Evolutionary conservation across 2,888 invertebrate species (phyloP).

Genomic region (Drosophila hamatofila): DNA sequence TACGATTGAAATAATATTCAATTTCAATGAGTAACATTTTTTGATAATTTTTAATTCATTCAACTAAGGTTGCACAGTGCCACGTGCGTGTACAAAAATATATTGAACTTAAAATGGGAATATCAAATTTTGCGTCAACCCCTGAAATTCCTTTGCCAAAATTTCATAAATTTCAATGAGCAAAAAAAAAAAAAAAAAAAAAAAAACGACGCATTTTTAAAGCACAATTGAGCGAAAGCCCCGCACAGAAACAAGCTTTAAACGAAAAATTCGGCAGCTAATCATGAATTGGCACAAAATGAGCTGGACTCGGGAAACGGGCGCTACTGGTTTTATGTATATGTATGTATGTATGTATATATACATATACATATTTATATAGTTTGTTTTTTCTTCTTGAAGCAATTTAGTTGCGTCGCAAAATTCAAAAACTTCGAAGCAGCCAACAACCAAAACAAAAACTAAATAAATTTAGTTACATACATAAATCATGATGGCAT

Average conservation of each 20-base stretch:
- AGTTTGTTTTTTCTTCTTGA: conserved; percentile 2
- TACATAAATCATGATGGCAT: background rate
- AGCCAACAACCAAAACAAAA: conserved; percentile 14
- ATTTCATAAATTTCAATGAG: background rate
- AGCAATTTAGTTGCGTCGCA: conserved; percentile 25
- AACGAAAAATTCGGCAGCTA: conserved; percentile 34
- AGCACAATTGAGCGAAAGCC: conserved; percentile 11
- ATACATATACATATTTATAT: conserved; percentile 1
- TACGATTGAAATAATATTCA: background rate
- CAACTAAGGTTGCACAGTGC: background rate
- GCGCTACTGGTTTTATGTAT: conserved; percentile 43
- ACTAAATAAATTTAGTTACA: conserved; percentile 14
- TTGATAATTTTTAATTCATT: background rate
- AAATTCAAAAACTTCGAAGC: conserved; percentile 14
- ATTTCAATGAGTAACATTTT: background rate
- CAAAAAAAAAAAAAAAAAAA: background rate
- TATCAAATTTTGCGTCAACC: background rate
- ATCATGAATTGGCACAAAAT: conserved; percentile 62
- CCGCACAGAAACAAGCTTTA: conserved; percentile 6
- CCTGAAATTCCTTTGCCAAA: background rate
- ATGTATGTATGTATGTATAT: background rate
- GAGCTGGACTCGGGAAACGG: conserved; percentile 28
- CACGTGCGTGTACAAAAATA: background rate
- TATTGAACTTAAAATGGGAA: background rate
- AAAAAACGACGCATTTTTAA: conserved; percentile 29